Conservation (phyloP, 2,113 vertebrate species). For the Arizona elegans region DNA sequence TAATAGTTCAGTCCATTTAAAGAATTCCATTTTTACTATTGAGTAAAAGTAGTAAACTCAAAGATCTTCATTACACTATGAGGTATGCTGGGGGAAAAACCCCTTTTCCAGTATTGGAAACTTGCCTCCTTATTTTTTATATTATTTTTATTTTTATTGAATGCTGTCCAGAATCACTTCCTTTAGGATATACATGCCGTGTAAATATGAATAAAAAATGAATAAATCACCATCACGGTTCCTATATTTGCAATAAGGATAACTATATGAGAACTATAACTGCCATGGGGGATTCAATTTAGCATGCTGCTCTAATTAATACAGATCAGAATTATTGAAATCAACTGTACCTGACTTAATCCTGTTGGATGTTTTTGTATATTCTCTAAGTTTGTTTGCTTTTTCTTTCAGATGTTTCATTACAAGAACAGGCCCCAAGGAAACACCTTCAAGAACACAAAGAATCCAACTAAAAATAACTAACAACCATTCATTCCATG, state of each 20-base stretch:
- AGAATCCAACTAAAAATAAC: background rate
- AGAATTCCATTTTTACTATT: background rate
- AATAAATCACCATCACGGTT: background rate
- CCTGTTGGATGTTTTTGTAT: background rate
- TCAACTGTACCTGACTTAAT: background rate
- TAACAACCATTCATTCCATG: background rate
- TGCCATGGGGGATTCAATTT: background rate
- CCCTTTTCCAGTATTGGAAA: background rate
- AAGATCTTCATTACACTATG: background rate
- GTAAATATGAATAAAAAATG: background rate
- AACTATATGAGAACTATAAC: background rate
- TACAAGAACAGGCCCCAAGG: background rate
- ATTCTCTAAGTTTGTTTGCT: background rate
- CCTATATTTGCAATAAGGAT: background rate
- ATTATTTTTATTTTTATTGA: background rate
- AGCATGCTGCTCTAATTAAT: background rate
- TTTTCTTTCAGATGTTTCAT: background rate
- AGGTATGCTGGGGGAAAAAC: background rate
- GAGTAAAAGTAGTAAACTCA: background rate
- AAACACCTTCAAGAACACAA: background rate
- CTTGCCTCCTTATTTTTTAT: background rate
- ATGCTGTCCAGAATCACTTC: background rate
- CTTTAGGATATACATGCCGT: background rate
- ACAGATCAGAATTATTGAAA: background rate
- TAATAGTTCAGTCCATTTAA: background rate